Conservation (phyloP, 2,113 vertebrate genomes). For the Neodontobutis hainanensis region DNA sequence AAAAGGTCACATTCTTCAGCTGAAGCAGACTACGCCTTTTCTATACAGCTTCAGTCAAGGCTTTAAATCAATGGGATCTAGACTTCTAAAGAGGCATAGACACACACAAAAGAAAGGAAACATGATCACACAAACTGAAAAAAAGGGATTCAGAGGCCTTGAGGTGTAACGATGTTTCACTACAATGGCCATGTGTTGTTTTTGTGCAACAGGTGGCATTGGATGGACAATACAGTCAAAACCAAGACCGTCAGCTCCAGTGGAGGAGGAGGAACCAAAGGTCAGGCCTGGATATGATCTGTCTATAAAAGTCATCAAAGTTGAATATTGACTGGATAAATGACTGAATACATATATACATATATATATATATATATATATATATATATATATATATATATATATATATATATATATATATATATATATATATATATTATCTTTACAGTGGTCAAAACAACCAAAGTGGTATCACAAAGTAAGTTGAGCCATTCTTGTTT, state of each 20-base stretch:
- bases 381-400: no score
- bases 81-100: constrained; percentile 15
- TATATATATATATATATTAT: not conserved
- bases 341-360: no score
- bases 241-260: constrained; percentile 50
- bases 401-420: no score
- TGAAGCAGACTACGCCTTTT: constrained; percentile 21
- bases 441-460: constrained; percentile 7
- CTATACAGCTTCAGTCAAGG: constrained; percentile 24
- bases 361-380: no score
- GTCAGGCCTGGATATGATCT: constrained; percentile 44
- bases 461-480: constrained; percentile 5
- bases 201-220: constrained; percentile 50
- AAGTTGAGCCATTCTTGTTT: not conserved
- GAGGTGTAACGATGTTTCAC: not conserved
- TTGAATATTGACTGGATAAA: no score
- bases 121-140: constrained; percentile 7
- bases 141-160: constrained; percentile 10
- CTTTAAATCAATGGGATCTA: constrained; percentile 12
- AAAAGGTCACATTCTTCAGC: constrained; percentile 33
- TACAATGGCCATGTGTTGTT: not conserved
- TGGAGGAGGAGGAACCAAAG: constrained; percentile 50
- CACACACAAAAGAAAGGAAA: constrained; percentile 38
- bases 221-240: constrained; percentile 70
- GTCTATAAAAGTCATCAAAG: not conserved